Base-by-base conservation (phyloP, 2,113 vertebrate genomes). In the Nestor notabilis region DNA sequence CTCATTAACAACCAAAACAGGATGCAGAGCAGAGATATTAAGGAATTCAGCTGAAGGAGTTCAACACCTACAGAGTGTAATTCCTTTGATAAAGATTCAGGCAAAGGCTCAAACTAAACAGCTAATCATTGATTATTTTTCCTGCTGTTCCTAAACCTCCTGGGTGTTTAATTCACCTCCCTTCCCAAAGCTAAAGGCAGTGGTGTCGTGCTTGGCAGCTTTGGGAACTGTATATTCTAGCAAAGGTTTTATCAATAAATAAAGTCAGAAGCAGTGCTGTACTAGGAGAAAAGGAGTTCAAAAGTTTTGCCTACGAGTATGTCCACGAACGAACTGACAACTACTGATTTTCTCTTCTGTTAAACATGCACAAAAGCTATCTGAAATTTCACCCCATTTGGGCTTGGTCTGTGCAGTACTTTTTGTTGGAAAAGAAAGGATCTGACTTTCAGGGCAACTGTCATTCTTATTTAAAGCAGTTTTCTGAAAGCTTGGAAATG, bases 1-100 rank as follows among this genome's bases (percentile, higher is more conserved):
- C 66, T 84, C 82, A 95, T 94, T 90, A 94, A 44, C 61, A 89
- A 56, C 24, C 58, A n/a, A 93, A 90, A 63, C 37, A 88, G 70
- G 66, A 83, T 24, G 82, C 81, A 83, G 82, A 85, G 89, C 61
- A 43, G 78, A 56, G 81, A 47, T 39, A 63, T 20, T 25, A 47
- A 61, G 70, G 66, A 80, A 79, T 90, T 92, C 93, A 83, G 81
- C 87, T 29, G 77, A 64, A 93, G 64, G 60, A 75, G 75, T 17
- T 93, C 72, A 55, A 92, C 89, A 92, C 83, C 83, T 81, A 75
- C 35, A 1, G 69, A 82, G 80, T 6, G 80, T 6, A 69, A 85
- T 66, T 93, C 63, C 56, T 93, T 23, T 53, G 75, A 53, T 83
- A 93, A 61, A 76, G 44, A 10, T n/a, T 47, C 53, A 47, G n/a